Base-by-base conservation (phyloP, 1,140 invertebrate genomes). In the Drosophila eugracilis region DNA sequence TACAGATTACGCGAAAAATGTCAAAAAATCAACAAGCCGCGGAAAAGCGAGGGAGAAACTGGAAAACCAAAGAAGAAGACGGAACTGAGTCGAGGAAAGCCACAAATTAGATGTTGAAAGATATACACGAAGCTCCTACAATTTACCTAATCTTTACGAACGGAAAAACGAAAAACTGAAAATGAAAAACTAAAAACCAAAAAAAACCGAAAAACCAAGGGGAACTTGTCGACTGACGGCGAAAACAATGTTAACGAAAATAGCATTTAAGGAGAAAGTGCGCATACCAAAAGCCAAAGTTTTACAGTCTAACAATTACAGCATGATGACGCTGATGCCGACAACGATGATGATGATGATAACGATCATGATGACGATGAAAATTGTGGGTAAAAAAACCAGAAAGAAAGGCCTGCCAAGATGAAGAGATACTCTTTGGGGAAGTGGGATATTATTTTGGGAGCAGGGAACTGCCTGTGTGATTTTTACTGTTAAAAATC, bases 241-340 rank as follows among this genome's bases (percentile, higher is more conserved):
- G 72, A 85, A 75, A 79, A 78, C 75, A 84, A 79, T 85, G 75
- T 79, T 85, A 72, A 75, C 80, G 62, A 85, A 85, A 85, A 79
- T 85, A 84, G 80, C 66, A 79, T 84, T 84, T 79, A 79, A 85
- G 80, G 80, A 85, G 80, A 85, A 85, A 85, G 80, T 85, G 79
- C 78, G 78, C 79, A 83, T 83, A 78, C 75, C 79, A 78, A 73
- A 50, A 62, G 78, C 53, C 75, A 76, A 85, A 71, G 71, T 66
- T 84, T 84, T 85, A 84, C 79, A 85, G 54, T 84, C 79, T 84
- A 79, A 79, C 80, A 84, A 79, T 84, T 75, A 76, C 75, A 76
- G 47, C 78, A 85, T 70, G 49, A 78, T 58, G 55, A 84, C 26
- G 36, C 69, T 36, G 49, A 74, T 17, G 42, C 36, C 32, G 41